Percentiles rank a stretch among this genome's conserved stretches.
Evolutionary conservation across 2,797 vertebrate genomes (phyloP).

Genomic region (Poeciliopsis presidionis): DNA sequence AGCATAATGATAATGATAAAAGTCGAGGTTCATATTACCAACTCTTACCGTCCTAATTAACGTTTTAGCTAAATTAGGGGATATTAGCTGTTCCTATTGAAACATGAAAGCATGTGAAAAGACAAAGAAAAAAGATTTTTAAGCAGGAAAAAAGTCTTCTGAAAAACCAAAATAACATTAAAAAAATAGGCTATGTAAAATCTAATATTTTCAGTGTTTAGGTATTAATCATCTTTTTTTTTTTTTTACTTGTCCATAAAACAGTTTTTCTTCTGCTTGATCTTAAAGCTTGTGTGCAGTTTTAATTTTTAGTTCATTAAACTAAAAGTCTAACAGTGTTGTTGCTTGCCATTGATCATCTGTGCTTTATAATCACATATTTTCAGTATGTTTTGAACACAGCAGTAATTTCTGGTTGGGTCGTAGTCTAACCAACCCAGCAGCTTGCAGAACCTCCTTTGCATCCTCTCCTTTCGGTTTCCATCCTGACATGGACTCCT

Average conservation of each 20-base stretch:
- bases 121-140: background rate
- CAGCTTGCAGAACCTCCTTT: conserved; percentile 11
- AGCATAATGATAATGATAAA: background rate
- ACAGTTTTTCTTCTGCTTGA: conserved; percentile 1
- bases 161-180: background rate
- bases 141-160: background rate
- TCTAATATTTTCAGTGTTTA: background rate
- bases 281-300: background rate
- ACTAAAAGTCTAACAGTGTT: background rate
- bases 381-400: background rate
- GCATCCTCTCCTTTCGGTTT: conserved; percentile 31
- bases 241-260: conserved; percentile 1
- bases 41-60: background rate
- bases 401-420: background rate
- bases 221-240: background rate
- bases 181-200: background rate
- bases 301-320: background rate
- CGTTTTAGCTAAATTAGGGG: background rate
- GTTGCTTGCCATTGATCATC: background rate
- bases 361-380: background rate
- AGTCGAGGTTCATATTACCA: background rate
- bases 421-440: background rate
- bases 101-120: background rate
- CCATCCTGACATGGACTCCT: conserved; percentile 32
- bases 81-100: background rate